phyloP scores from a whole-genome alignment of 2,888 invertebrate genomes.

The Habroteleia sp. region DNA sequence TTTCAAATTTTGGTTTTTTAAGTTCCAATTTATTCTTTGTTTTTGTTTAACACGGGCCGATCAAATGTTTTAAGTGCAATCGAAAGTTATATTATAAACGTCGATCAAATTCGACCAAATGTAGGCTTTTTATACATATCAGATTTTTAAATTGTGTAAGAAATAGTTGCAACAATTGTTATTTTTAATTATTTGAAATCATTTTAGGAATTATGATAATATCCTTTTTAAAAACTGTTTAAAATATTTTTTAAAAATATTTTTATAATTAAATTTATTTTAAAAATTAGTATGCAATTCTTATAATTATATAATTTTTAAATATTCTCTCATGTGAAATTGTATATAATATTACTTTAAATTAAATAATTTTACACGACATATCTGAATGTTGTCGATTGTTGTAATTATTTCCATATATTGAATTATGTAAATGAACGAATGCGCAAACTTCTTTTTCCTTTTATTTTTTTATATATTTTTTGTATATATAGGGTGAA shows the following conservation, averaged over 20 bases:
- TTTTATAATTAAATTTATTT: no score
- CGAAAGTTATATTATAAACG: background rate
- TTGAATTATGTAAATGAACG: background rate
- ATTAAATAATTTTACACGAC: no score
- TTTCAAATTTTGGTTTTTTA: no score
- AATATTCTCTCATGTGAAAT: no score
- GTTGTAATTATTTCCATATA: background rate
- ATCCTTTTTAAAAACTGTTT: background rate
- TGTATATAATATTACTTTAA: no score
- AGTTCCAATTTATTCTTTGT: no score
- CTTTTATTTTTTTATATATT: constrained; percentile 5
- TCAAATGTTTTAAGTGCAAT: constrained; percentile 3
- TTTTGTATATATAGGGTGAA: constrained; percentile 26
- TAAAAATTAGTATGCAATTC: no score
- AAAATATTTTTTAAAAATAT: background rate
- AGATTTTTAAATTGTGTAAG: background rate
- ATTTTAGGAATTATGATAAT: no score
- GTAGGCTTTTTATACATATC: background rate
- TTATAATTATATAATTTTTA: no score
- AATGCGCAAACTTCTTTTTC: no score
- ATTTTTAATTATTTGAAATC: background rate
- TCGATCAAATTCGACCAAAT: background rate
- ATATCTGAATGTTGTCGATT: no score
- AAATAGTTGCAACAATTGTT: background rate
- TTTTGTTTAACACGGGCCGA: no score